Base-by-base conservation (phyloP, 1,140 invertebrate genomes). In the Theocolax elegans region DNA sequence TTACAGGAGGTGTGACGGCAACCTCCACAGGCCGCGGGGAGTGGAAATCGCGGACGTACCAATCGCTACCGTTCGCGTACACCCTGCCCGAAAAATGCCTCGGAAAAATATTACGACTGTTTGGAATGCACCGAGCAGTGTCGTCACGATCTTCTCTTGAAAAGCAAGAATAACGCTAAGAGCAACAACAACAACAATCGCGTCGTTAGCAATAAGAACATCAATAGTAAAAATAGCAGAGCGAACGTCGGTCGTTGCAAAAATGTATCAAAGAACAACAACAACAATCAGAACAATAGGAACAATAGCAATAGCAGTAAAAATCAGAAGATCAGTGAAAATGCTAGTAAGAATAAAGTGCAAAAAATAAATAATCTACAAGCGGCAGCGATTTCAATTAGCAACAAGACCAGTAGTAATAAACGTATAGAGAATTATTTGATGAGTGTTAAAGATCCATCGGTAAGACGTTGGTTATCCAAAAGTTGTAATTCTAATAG, bases 1-100 rank as follows among this genome's bases (percentile, higher is more conserved):
- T 87, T 95, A 67, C 93, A 94, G 87, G 93, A 93, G 84, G 92
- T 93, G 91, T 93, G 92, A 93, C 91, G 90, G 75, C 85, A 87
- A 77, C 83, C 84, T 79, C 66, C 17, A 0, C 25, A 64, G 51
- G 48, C 12, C 29, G 40, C 53, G 0, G 3, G 12, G 29, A 31
- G 7, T 9, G 17, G 13, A 12, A 19, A 35, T 31, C 35, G 23
- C 8, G 17, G 44, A 73, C 17, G 79, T 63, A n/a, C n/a, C n/a
- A 80, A 84, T 77, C 76, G 75, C n/a, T 67, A 75, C 65, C 82
- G 82, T 72, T 80, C 67, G 74, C 76, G 70, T 46, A 71, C 71
- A 62, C 66, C 74, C 59, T 78, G 72, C 64, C 81, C 82, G 69
- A 74, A 81, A 10, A 76, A 67, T 15, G 76, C 59, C 60, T 76